Evolutionary conservation across 2,113 vertebrate species (phyloP).

Genomic region (Ptilorrhoa leucosticta): DNA sequence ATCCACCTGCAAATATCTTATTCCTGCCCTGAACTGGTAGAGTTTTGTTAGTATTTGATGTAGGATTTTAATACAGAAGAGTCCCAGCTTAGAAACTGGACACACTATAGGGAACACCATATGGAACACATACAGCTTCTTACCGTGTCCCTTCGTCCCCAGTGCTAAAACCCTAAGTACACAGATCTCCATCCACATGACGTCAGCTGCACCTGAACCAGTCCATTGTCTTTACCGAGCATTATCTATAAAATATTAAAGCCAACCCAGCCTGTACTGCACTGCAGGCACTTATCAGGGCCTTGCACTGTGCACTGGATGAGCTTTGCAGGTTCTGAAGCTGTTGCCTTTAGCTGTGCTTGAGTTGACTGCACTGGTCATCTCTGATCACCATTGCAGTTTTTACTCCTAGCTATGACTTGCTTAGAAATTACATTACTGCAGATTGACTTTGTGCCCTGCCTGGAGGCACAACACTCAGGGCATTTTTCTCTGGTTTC

Average conservation of each 20-base stretch:
- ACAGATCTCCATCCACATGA: not conserved
- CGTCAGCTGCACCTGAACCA: not conserved
- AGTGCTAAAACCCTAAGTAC: not conserved
- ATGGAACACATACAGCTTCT: not conserved
- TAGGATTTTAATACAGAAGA: not conserved
- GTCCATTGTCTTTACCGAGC: not conserved
- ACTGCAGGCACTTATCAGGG: not conserved
- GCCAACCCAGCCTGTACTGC: not conserved
- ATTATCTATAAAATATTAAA: not conserved
- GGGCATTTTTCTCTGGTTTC: not conserved
- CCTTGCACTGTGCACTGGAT: not conserved
- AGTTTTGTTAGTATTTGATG: not conserved
- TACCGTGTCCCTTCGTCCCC: not conserved
- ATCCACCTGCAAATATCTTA: not conserved
- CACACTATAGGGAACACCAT: not conserved
- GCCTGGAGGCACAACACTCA: not conserved
- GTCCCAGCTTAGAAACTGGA: not conserved
- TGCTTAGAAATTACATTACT: constrained; percentile 44
- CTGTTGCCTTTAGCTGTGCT: not conserved
- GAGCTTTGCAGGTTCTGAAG: not conserved
- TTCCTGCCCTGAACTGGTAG: not conserved
- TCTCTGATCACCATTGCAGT: not conserved
- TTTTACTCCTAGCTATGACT: not conserved
- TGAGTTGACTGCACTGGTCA: not conserved
- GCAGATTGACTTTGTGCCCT: constrained; percentile 8